phyloP scores from a whole-genome alignment of 2,888 invertebrate genomes.

The Sinodicranocentrus sp. region DNA sequence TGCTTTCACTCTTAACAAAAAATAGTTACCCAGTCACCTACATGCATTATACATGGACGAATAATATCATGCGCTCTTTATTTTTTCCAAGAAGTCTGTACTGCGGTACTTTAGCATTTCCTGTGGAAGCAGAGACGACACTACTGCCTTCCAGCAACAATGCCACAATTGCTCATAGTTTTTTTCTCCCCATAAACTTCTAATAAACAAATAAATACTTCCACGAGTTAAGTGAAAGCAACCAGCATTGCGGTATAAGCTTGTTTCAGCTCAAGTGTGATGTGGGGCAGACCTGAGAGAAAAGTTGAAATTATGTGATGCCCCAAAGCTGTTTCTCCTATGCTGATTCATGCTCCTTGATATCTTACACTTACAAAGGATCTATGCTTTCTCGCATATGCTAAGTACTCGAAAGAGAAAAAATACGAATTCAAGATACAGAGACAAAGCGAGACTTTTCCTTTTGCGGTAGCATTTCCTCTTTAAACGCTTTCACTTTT shows the following conservation, averaged over 20 bases:
- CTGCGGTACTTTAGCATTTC: no score
- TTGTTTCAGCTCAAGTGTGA: not conserved
- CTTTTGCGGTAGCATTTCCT: slow-evolving; percentile 14
- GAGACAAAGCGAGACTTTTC: not conserved
- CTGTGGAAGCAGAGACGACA: no score
- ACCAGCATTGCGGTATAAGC: not conserved
- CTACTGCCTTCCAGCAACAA: slow-evolving; percentile 6
- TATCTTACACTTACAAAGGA: no score
- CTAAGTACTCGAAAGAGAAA: no score
- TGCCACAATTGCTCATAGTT: not conserved
- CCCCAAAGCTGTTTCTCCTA: slow-evolving; percentile 1
- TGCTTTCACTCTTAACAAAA: slow-evolving; percentile 6
- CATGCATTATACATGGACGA: slow-evolving; percentile 50
- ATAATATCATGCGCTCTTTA: no score
- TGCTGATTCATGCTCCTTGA: slow-evolving; percentile 37
- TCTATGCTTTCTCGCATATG: no score
- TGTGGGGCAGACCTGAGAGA: not conserved
- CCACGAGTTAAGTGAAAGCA: not conserved
- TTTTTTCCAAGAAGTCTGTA: no score
- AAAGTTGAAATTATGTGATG: slow-evolving; percentile 44
- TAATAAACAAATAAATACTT: slow-evolving; percentile 26
- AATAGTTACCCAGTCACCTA: slow-evolving; percentile 34
- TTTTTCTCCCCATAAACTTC: slow-evolving; percentile 1
- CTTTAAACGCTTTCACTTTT: slow-evolving; percentile 32
- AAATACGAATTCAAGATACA: no score